Evolutionary conservation across 1,140 invertebrate species (phyloP), one percentile per base, ranked within the genome.

Genomic region (Drosophila pectinifera): DNA sequence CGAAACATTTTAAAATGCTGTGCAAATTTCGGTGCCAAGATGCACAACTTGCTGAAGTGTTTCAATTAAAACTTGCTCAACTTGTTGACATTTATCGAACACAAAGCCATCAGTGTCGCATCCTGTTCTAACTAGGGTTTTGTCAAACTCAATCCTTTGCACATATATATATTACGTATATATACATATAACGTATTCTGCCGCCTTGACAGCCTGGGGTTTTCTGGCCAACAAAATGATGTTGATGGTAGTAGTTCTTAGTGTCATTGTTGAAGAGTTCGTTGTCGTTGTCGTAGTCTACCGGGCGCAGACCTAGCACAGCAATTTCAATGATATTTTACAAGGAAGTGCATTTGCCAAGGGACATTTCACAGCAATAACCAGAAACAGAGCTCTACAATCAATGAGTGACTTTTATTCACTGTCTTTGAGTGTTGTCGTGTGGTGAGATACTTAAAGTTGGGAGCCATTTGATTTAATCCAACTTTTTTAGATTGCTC

Each of bases 1-100:
- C 49, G 48, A 78, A 73, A 51, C 31, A 53, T 73, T 59, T 70
- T 75, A 58, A 53, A 58, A 73, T 73, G 61, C 48, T 67, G 65
- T 68, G 61, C 46, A 62, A 77, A 80, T 80, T 56, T 61, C 70
- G 69, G 18, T 64, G 69, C 48, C 61, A 68, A 77, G 72, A 83
- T 80, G 43, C 70, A 48, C 8, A 48, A 41, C 49, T 55, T 55
- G 48, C 22, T 67, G 74, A 88, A 86, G 83, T 89, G 84, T 83
- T 89, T 86, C 83, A 86, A 88, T 88, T 86, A 89, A 80, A 89
- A 89, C 75, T 86, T 88, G 84, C 51, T 77, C 63, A 88, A 77
- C 84, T 89, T 86, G 84, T 83, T 86, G 83, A 89, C 83, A 88
- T 69, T 83, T 79, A 86, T 86, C 80, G 83, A 88, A 89, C 76